Evolutionary conservation across 1,140 invertebrate species (phyloP).

Genomic region (Arctopsyche grandis): DNA sequence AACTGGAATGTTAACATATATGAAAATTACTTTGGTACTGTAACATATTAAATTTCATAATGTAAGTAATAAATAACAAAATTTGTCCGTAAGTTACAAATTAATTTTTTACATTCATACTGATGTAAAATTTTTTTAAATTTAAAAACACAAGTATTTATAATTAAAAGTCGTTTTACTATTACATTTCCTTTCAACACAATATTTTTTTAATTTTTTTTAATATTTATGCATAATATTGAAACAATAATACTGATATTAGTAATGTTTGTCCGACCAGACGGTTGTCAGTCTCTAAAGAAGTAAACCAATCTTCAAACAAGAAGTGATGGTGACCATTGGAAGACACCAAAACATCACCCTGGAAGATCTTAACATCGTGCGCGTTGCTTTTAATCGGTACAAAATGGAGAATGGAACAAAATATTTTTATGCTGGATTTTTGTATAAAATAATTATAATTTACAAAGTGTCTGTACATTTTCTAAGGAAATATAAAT

Average conservation of each 20-base stretch:
- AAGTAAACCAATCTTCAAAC: slow-evolving; percentile 10
- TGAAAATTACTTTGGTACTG: not conserved
- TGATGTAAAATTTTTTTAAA: slow-evolving; percentile 23
- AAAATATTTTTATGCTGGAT: not conserved
- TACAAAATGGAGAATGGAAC: not conserved
- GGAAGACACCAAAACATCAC: not conserved
- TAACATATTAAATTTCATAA: slow-evolving; percentile 21
- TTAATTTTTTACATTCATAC: slow-evolving; percentile 41
- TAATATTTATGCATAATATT: not conserved
- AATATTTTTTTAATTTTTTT: slow-evolving; percentile 3
- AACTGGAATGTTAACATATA: slow-evolving; percentile 21
- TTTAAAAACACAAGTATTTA: slow-evolving; percentile 37
- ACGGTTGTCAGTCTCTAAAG: slow-evolving; percentile 25
- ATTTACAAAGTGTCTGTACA: not conserved
- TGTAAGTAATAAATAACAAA: slow-evolving; percentile 8
- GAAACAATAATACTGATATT: slow-evolving; percentile 24
- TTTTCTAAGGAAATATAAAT: slow-evolving; percentile 10
- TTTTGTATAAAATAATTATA: not conserved
- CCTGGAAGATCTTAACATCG: not conserved
- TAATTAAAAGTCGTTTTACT: slow-evolving; percentile 33
- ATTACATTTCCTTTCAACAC: slow-evolving; percentile 11
- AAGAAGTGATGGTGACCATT: not conserved
- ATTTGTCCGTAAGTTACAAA: slow-evolving; percentile 10
- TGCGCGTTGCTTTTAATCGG: not conserved
- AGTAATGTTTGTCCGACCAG: slow-evolving; percentile 38